These are phyloP conservation scores for Halcyon smyrnensis DNA, from an alignment of 2,797 vertebrate genomes.

Conservation along the genomic window DNA sequence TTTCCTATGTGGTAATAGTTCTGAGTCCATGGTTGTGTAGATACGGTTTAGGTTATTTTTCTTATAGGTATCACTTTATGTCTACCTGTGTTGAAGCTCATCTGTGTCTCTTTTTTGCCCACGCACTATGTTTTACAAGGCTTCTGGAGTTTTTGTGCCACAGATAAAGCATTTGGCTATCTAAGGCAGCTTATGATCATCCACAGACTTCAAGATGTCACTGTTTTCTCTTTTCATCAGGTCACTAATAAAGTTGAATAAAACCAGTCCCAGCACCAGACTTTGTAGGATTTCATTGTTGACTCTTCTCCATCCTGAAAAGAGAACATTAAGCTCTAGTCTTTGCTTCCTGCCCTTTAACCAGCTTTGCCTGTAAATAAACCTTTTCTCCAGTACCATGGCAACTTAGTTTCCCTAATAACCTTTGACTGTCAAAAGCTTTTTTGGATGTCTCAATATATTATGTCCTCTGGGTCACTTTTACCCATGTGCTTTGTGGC, in stretches of 20 bases:
- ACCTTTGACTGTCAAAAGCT: neutral
- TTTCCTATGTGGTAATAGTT: neutral
- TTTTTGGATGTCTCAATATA: neutral
- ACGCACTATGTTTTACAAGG: neutral
- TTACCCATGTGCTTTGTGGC: neutral
- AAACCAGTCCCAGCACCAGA: neutral
- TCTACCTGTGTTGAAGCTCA: neutral
- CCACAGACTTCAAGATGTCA: neutral
- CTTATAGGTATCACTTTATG: no score
- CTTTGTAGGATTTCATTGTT: neutral
- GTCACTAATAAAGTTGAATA: neutral
- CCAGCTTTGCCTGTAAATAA: neutral
- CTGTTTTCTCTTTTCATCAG: neutral
- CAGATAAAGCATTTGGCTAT: neutral
- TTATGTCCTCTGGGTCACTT: neutral
- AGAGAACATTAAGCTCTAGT: neutral
- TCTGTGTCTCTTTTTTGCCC: neutral
- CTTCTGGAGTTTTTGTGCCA: neutral
- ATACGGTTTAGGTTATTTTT: neutral
- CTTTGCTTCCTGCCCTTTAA: neutral
- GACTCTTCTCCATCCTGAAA: neutral
- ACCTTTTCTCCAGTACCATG: neutral
- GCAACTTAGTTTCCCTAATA: neutral
- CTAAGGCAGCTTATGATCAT: neutral
- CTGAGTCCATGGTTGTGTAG: neutral